Evolutionary conservation across 2,888 invertebrate genomes (phyloP), one percentile per base, ranked within the genome.

Genomic region (Lycophotia porphyrea): DNA sequence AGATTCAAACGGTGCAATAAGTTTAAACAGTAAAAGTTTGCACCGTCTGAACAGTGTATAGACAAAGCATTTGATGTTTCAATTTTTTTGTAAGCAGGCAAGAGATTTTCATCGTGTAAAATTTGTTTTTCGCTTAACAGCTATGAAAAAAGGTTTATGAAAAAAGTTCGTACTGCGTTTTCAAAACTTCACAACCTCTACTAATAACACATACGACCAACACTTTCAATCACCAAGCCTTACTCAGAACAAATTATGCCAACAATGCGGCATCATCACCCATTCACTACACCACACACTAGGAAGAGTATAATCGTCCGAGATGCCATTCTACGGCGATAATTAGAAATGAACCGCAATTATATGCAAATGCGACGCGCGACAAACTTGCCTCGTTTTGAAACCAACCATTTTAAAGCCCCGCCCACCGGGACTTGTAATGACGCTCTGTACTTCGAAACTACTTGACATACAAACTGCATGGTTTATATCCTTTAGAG

Each of bases 341-440:
- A 94, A 95, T 95, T 94, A 95, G 93, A 92, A 91, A 93, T 92
- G 92, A 90, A 90, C 90, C 87, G 90, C 95, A 94, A 96, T 96
- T 96, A 96, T 94, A 96, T 96, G 96, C 94, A 94, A 96, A 96
- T 95, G 91, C 84, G 88, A 85, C 84, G 86, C 88, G 91, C 90
- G 93, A 90, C 91, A 92, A 91, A 88, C 89, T 84, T 84, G 88
- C 92, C 93, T 93, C 87, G 93, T 95, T 95, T 94, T 94, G 94
- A 91, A 94, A 95, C 92, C 90, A 91, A 89, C 90, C 89, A 93
- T 92, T 92, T 92, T 80, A 91, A 88, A 82, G 93, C 92, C 92
- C 93, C 94, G 93, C 95, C 95, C 93, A 94, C 86, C 66, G 55
- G 75, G 64, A 79, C 79, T 71, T 64, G 82, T 85, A 83, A 83